These are phyloP conservation scores for Electrophaes corylata DNA, from an alignment of 2,888 invertebrate genomes.

Conservation along the genomic window DNA sequence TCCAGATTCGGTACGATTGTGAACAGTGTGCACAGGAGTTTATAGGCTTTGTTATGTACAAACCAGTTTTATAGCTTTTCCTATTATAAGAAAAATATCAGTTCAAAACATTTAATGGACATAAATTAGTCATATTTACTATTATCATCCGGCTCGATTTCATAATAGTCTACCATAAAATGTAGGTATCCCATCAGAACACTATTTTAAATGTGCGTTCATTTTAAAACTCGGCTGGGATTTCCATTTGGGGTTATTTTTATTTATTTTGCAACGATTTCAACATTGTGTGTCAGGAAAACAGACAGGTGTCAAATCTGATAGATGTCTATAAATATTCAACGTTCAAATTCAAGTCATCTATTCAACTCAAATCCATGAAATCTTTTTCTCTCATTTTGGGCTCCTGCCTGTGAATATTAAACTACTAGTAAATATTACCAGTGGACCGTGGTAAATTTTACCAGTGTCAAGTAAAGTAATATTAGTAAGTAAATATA, in stretches of 20 bases:
- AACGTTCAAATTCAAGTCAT: constrained; percentile 3
- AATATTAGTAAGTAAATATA: too few relatives aligned
- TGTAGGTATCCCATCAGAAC: not conserved
- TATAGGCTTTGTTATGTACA: not conserved
- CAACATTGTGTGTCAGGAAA: constrained; percentile 3
- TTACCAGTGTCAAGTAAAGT: not conserved
- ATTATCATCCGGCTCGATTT: constrained; percentile 15
- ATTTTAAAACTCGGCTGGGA: not conserved
- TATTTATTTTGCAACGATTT: constrained; percentile 10
- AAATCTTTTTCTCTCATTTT: not conserved
- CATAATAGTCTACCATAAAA: not conserved
- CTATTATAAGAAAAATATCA: not conserved
- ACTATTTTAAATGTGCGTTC: not conserved
- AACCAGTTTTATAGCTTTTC: not conserved
- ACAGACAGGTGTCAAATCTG: constrained; percentile 18
- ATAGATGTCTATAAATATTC: constrained; percentile 27
- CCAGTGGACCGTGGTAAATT: not conserved
- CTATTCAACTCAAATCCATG: not conserved
- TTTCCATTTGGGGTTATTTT: constrained; percentile 27
- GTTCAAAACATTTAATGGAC: not conserved
- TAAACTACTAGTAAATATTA: not conserved
- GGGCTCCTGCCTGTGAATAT: not conserved
- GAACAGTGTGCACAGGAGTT: not conserved
- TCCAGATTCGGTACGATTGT: not conserved
- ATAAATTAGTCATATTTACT: constrained; percentile 13